phyloP scores from a whole-genome alignment of 2,888 invertebrate genomes.

The Deroplatys truncata region DNA sequence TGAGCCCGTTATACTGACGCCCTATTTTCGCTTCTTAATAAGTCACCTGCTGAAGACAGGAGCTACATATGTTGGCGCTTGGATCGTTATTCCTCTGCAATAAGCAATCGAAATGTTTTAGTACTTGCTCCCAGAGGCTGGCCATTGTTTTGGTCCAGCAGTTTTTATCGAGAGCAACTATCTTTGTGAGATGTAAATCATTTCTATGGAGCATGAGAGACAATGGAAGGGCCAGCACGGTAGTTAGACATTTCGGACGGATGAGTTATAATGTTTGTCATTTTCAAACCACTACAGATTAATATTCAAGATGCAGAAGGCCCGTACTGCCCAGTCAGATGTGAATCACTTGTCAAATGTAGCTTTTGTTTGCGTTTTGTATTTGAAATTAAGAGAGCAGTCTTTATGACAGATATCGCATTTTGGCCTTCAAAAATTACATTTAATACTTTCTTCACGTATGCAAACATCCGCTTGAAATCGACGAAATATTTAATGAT shows the following conservation, averaged over 20 bases:
- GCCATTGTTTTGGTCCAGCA: slow-evolving; percentile 1
- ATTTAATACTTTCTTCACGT: too few species aligned
- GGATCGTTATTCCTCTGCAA: not conserved
- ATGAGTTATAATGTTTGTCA: slow-evolving; percentile 22
- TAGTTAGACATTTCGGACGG: slow-evolving; percentile 18
- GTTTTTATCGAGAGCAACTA: not conserved
- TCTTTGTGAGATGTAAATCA: slow-evolving; percentile 4
- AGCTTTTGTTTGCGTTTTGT: not conserved
- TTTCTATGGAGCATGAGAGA: not conserved
- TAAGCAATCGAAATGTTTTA: not conserved
- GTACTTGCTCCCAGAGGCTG: not conserved
- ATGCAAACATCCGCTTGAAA: too few species aligned
- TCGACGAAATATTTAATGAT: too few species aligned
- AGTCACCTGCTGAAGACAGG: too few species aligned
- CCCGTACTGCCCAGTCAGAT: not conserved
- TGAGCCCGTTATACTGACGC: too few species aligned
- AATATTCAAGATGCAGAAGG: slow-evolving; percentile 16
- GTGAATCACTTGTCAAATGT: not conserved
- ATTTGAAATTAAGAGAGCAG: not conserved
- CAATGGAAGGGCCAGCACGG: slow-evolving; percentile 7
- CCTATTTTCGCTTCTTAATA: not conserved
- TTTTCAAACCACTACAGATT: slow-evolving; percentile 16
- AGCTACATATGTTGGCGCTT: not conserved
- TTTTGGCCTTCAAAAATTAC: too few species aligned
- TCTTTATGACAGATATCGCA: too few species aligned